Percentiles rank a stretch among this genome's conserved stretches.
phyloP scores from a whole-genome alignment of 2,888 invertebrate species.

The Tipula lateralis region DNA sequence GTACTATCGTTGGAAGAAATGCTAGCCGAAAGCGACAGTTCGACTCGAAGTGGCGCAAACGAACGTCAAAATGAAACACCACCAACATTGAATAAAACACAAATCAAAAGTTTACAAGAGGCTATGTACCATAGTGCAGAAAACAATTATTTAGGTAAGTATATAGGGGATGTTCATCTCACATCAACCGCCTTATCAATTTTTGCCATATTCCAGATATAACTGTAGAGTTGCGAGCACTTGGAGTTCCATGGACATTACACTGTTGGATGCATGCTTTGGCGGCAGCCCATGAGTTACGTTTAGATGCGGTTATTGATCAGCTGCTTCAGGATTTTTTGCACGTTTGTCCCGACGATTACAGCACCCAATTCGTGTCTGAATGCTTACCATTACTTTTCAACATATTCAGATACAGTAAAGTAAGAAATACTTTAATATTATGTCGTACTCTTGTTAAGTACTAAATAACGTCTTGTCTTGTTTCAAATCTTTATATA shows the following conservation, averaged over 20 bases:
- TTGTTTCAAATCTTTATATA: slow-evolving; percentile 24
- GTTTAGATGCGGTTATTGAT: slow-evolving; percentile 79
- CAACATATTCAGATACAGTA: slow-evolving; percentile 84
- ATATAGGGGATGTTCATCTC: neutral
- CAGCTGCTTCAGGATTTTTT: slow-evolving; percentile 84
- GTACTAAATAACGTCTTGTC: no score
- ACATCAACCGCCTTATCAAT: no score
- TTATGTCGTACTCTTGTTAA: neutral
- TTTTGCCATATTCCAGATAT: slow-evolving; percentile 57
- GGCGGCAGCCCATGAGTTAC: slow-evolving; percentile 78
- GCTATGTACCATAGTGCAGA: slow-evolving; percentile 94
- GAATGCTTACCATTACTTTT: slow-evolving; percentile 85
- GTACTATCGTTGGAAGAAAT: slow-evolving; percentile 85
- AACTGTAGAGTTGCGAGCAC: slow-evolving; percentile 76
- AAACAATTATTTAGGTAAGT: slow-evolving; percentile 74
- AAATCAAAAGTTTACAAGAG: slow-evolving; percentile 80
- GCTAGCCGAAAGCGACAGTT: slow-evolving; percentile 71
- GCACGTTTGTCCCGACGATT: slow-evolving; percentile 85
- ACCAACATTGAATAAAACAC: slow-evolving; percentile 65
- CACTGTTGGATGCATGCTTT: slow-evolving; percentile 91
- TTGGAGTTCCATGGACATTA: slow-evolving; percentile 86
- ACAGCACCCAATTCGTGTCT: slow-evolving; percentile 82
- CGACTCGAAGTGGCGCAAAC: slow-evolving; percentile 42
- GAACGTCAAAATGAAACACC: slow-evolving; percentile 45
- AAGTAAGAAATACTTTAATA: slow-evolving; percentile 54